Evolutionary conservation across 2,888 invertebrate genomes (phyloP).

Genomic region (Mesochorus sp.): DNA sequence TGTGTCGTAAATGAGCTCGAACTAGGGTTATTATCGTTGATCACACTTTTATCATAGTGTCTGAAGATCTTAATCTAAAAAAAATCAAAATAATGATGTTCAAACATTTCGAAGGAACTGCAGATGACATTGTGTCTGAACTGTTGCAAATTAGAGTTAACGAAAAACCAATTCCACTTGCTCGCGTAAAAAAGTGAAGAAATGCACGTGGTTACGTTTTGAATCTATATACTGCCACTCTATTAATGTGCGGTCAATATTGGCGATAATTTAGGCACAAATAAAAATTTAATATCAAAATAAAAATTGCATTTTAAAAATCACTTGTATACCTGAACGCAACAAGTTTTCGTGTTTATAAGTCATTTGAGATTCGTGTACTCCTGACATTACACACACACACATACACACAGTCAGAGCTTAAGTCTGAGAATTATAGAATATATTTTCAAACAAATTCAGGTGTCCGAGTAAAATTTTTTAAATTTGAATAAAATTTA

Average conservation of each 20-base stretch:
- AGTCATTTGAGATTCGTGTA: slow-evolving; percentile 43
- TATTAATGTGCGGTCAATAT: background rate
- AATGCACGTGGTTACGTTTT: background rate
- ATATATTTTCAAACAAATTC: slow-evolving; percentile 54
- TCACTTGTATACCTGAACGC: background rate
- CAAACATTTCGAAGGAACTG: slow-evolving; percentile 15
- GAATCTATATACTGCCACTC: slow-evolving; percentile 31
- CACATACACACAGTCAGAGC: slow-evolving; percentile 57
- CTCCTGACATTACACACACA: slow-evolving; percentile 45
- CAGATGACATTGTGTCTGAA: background rate
- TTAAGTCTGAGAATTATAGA: slow-evolving; percentile 52
- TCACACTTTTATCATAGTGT: slow-evolving; percentile 32
- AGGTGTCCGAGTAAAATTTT: background rate
- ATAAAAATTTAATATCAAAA: slow-evolving; percentile 11
- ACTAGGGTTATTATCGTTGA: slow-evolving; percentile 42
- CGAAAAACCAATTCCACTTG: slow-evolving; percentile 45
- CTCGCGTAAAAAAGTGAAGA: background rate
- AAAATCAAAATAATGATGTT: slow-evolving; percentile 25
- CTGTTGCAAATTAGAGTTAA: background rate
- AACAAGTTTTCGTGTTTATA: slow-evolving; percentile 29
- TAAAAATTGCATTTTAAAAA: slow-evolving; percentile 21
- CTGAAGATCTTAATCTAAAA: slow-evolving; percentile 34
- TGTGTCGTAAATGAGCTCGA: slow-evolving; percentile 23
- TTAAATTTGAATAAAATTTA: too few relatives aligned
- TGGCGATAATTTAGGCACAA: slow-evolving; percentile 3